Evolutionary conservation across 2,113 vertebrate genomes (phyloP).

Genomic region (Lophotis ruficrista): DNA sequence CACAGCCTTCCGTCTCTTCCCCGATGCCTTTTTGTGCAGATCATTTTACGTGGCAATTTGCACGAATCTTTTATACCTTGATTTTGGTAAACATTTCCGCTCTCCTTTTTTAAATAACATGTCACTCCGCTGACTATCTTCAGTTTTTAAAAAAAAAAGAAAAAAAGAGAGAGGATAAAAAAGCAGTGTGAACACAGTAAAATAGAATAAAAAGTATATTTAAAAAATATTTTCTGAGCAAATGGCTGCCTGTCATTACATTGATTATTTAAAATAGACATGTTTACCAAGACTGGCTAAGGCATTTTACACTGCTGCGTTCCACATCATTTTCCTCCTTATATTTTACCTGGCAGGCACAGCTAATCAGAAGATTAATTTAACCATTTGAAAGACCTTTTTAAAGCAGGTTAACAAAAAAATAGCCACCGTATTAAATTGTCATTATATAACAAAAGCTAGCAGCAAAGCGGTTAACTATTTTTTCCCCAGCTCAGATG

Average conservation of each 20-base stretch:
- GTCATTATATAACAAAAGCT: conserved; percentile 71
- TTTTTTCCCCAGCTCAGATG: conserved; percentile 71
- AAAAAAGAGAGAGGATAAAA: neutral
- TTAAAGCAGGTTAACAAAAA: conserved; percentile 70
- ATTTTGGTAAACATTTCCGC: conserved; percentile 77
- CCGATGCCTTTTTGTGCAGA: conserved; percentile 85
- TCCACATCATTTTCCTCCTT: conserved; percentile 60
- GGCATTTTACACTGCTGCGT: conserved; percentile 19
- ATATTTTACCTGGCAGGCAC: conserved; percentile 63
- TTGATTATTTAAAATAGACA: conserved; percentile 76
- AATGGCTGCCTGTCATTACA: conserved; percentile 69
- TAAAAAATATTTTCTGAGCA: conserved; percentile 59
- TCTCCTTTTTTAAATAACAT: conserved; percentile 43
- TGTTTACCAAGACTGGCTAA: conserved; percentile 71
- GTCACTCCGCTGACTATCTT: conserved; percentile 36
- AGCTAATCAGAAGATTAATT: conserved; percentile 71
- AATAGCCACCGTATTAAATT: conserved; percentile 68
- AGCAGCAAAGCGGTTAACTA: conserved; percentile 79
- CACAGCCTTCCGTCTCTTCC: conserved; percentile 81
- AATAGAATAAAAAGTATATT: conserved; percentile 44
- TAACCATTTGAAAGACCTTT: conserved; percentile 54
- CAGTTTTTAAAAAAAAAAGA: conserved; percentile 8
- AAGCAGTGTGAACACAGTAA: neutral
- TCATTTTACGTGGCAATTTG: conserved; percentile 85
- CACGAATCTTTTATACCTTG: conserved; percentile 76